phyloP scores from a whole-genome alignment of 1,140 invertebrate genomes.

The Gonatopus flavifemur region DNA sequence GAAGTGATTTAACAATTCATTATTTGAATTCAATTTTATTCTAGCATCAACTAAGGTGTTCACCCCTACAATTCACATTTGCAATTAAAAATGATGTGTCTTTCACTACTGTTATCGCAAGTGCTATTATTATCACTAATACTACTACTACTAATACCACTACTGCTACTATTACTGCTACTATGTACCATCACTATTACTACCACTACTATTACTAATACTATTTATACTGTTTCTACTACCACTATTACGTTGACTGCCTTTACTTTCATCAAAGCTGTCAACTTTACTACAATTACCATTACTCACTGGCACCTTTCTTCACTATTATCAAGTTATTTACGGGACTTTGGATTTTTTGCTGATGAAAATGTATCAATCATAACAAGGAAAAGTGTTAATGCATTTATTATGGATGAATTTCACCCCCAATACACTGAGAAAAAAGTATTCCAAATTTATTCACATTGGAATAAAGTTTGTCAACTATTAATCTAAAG shows the following conservation, averaged over 20 bases:
- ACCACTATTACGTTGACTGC: background rate
- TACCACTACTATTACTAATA: background rate
- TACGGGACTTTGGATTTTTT: too few relatives aligned
- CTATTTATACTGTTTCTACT: background rate
- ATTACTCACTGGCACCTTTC: conserved; percentile 41
- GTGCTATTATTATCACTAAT: background rate
- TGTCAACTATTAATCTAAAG: too few relatives aligned
- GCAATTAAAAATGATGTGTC: conserved; percentile 21
- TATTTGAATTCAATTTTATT: too few relatives aligned
- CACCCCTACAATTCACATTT: too few relatives aligned
- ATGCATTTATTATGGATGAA: too few relatives aligned
- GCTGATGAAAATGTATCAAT: too few relatives aligned
- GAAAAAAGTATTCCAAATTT: too few relatives aligned
- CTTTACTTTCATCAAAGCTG: background rate
- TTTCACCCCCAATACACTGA: conserved; percentile 22
- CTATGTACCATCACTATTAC: background rate
- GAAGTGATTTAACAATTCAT: too few relatives aligned
- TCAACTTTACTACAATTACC: conserved; percentile 7
- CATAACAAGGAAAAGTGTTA: too few relatives aligned
- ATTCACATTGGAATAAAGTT: too few relatives aligned
- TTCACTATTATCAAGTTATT: conserved; percentile 38
- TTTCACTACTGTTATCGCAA: conserved; percentile 8
- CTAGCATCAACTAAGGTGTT: too few relatives aligned
- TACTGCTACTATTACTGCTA: background rate
- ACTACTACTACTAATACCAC: background rate